A percentile compares a stretch with the other conserved stretches of the same genome.
phyloP scores from a whole-genome alignment of 2,797 vertebrate species.

The Euphonia xanthogaster region DNA sequence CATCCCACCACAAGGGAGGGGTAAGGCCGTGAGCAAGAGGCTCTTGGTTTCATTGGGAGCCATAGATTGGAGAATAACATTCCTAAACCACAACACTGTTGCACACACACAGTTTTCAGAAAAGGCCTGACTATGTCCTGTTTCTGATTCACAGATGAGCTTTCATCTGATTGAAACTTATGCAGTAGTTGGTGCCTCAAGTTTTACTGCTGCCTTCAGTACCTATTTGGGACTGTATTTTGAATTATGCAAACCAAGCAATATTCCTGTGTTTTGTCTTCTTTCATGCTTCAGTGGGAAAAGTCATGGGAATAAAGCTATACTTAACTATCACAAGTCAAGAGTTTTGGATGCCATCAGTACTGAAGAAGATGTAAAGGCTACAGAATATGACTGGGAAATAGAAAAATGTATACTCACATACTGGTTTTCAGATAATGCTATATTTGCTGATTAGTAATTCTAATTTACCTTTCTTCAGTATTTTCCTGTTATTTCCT shows the following conservation, averaged over 20 bases:
- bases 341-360: neutral
- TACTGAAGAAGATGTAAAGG: neutral
- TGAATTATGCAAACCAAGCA: neutral
- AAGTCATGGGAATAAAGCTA: neutral
- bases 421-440: neutral
- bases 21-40: neutral
- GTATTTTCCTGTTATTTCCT: neutral
- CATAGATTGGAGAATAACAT: neutral
- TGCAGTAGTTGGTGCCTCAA: neutral
- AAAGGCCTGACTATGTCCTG: neutral
- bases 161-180: neutral
- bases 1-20: neutral
- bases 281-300: neutral
- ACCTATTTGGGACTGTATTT: neutral
- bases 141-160: neutral
- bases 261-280: neutral
- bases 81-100: neutral
- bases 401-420: neutral
- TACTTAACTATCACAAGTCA: neutral
- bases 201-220: neutral
- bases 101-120: neutral
- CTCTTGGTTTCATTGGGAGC: neutral
- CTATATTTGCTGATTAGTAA: neutral
- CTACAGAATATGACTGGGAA: neutral
- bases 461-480: neutral